Conservation (phyloP, 2,113 vertebrate genomes). For the Lepidothrix coronata region DNA sequence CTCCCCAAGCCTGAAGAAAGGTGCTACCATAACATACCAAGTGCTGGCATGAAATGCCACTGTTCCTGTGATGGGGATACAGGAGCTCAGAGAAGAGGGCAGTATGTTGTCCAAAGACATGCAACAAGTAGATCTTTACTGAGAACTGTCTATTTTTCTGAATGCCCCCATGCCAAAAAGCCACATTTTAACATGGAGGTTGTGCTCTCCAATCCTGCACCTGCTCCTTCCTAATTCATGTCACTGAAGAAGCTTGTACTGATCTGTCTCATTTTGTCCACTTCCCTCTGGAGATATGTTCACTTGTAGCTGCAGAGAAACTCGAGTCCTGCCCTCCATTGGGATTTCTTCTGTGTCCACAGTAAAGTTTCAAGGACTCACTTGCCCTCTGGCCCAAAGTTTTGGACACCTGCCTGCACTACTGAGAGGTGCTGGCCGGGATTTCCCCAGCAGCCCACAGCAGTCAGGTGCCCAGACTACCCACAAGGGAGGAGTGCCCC, state of each 20-base stretch:
- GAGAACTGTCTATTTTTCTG: not conserved
- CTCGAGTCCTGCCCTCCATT: not conserved
- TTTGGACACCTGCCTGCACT: constrained; percentile 23
- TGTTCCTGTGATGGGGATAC: not conserved
- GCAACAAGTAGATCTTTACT: not conserved
- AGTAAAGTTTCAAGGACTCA: constrained; percentile 17
- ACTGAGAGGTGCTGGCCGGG: not conserved
- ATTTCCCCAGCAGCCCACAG: constrained; percentile 38
- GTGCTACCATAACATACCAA: not conserved
- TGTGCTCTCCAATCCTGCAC: not conserved
- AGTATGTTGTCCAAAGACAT: not conserved
- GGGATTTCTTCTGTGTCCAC: not conserved
- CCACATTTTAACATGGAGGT: not conserved
- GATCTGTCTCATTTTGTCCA: not conserved
- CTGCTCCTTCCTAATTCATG: not conserved
- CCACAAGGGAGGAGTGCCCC: not conserved
- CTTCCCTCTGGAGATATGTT: not conserved
- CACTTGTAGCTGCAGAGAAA: not conserved
- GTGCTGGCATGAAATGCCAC: rapidly evolving
- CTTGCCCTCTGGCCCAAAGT: constrained; percentile 14
- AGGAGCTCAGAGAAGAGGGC: not conserved
- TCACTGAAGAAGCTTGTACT: not conserved
- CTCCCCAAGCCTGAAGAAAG: not conserved
- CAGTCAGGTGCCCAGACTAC: constrained; percentile 29
- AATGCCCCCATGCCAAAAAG: not conserved